Percentiles rank a stretch among this genome's conserved stretches.
Evolutionary conservation across 2,888 invertebrate species (phyloP).

Genomic region (Tipula lateralis): DNA sequence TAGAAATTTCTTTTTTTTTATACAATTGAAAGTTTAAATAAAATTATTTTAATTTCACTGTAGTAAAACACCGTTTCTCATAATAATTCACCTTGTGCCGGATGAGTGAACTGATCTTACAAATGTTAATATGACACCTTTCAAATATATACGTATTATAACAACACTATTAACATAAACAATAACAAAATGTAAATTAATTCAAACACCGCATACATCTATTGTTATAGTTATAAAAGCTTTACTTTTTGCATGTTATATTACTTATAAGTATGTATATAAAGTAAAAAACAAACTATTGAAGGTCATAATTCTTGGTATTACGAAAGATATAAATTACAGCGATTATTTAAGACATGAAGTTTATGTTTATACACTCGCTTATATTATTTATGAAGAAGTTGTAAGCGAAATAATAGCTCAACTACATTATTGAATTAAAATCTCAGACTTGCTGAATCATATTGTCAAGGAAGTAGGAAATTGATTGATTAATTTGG

Average conservation of each 20-base stretch:
- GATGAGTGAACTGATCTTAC: neutral
- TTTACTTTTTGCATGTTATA: neutral
- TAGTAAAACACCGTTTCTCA: neutral
- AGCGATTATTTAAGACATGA: neutral
- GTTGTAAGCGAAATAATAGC: neutral
- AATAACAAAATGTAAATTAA: neutral
- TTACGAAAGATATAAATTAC: neutral
- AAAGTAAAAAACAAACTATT: neutral
- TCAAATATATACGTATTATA: neutral
- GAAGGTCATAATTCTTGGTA: neutral
- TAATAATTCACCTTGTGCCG: neutral
- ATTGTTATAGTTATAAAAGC: neutral
- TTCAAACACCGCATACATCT: neutral
- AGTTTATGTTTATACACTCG: neutral
- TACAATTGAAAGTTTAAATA: slow-evolving; percentile 6
- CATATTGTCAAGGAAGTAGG: neutral
- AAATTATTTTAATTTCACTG: neutral
- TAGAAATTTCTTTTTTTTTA: neutral
- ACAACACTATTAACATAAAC: neutral
- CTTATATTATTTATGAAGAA: neutral
- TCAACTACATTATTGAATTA: neutral
- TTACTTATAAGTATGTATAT: neutral
- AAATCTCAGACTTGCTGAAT: neutral
- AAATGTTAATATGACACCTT: neutral
- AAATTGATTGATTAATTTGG: neutral